Base-by-base conservation (phyloP, 2,797 vertebrate species). In the Parambassis ranga region DNA sequence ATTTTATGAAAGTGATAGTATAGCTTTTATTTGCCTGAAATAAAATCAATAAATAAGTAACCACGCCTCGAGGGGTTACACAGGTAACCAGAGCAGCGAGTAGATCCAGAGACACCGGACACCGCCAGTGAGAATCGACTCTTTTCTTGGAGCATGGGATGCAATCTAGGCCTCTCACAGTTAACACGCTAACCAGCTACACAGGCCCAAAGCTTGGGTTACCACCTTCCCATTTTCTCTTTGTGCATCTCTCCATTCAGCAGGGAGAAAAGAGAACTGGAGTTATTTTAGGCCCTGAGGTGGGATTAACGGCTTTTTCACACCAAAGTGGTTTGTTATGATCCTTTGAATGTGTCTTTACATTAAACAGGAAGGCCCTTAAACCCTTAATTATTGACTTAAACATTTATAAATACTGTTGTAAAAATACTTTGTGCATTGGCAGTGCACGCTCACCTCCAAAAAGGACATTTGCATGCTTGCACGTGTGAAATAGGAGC, bases 231-330 rank as follows among this genome's bases (percentile, higher is more conserved):
- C 68, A 77, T 75, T 74, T 47, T 68, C 60, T 78, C 85, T 90
- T 91, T 91, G 84, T 90, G 75, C 77, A 66, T 61, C 41, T 48
- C 61, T 39, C 80, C 76, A 89, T 91, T 88, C 79, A 90, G 36
- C 43, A 31, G 32, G 35, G 41, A 36, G 53, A 65, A n/a, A 46
- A 74, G 84, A 87, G 66, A 85, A 77, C 74, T 63, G 23, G 65
- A 81, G 65, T 82, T 71, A 81, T 75, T 82, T 82, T 32, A 77
- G 60, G 75, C 87, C 88, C 77, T 47, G 53, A 80, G 86, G 87
- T 55, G 20, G 35, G 81, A 90, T 90, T 81, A 87, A 58, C 52
- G 26, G 37, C 63, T 65, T 66, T 79, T 59, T 73, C 53, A 62
- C 72, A 71, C 66, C 71, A 46, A 71, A 76, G 70, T 74, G 62